phyloP scores from a whole-genome alignment of 2,888 invertebrate species.

The Cistogaster globosa region DNA sequence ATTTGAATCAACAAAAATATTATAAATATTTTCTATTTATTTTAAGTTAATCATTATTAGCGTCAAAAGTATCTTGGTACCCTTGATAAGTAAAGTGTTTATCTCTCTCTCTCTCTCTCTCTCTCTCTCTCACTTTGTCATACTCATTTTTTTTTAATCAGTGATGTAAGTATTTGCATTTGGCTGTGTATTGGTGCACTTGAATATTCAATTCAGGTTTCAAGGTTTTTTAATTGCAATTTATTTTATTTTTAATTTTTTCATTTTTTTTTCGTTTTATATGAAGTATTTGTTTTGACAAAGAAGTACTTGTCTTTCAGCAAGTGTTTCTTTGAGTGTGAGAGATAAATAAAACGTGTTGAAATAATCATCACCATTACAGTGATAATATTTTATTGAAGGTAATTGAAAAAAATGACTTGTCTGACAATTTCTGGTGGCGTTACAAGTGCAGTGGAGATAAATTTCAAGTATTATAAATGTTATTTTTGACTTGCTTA shows the following conservation, averaged over 20 bases:
- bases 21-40: neutral
- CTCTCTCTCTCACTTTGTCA: neutral
- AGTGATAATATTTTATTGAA: slow-evolving; percentile 3
- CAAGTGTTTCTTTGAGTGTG: slow-evolving; percentile 26
- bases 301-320: slow-evolving; percentile 64
- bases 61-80: neutral
- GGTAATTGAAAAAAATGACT: slow-evolving; percentile 24
- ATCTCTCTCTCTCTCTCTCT: neutral
- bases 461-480: too few species aligned
- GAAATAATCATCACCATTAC: neutral
- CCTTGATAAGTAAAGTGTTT: neutral
- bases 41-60: neutral
- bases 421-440: slow-evolving; percentile 15
- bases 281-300: slow-evolving; percentile 40
- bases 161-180: neutral
- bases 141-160: neutral
- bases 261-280: neutral
- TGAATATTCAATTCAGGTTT: slow-evolving; percentile 49
- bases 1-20: neutral
- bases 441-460: slow-evolving; percentile 29
- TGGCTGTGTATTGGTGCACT: slow-evolving; percentile 18
- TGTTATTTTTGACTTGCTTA: too few species aligned
- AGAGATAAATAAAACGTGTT: slow-evolving; percentile 29
- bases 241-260: slow-evolving; percentile 18
- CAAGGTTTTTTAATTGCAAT: slow-evolving; percentile 19